phyloP scores from a whole-genome alignment of 2,113 vertebrate species.

The Leptocoma aspasia region DNA sequence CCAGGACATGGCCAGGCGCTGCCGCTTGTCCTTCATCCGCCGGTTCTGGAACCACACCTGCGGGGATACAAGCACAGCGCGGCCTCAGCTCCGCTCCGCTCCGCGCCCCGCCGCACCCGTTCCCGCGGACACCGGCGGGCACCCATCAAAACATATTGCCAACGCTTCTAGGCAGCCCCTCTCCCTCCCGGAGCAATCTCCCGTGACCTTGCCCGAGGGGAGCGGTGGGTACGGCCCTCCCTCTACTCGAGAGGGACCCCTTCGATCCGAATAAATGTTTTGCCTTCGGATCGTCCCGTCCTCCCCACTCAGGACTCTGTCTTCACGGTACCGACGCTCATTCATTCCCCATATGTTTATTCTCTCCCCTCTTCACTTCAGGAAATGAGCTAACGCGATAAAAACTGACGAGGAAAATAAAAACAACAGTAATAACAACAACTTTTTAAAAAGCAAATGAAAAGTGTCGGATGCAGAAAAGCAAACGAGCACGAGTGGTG shows the following conservation, averaged over 20 bases:
- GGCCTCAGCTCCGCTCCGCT: neutral
- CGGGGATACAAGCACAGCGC: constrained; percentile 5
- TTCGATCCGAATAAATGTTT: neutral
- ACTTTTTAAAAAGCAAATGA: neutral
- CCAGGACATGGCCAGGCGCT: constrained; percentile 98
- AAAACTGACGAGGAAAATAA: neutral
- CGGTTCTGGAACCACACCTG: constrained; percentile 98
- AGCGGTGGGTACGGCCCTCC: neutral
- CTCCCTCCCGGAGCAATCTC: neutral
- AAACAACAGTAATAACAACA: too few relatives aligned
- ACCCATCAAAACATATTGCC: neutral
- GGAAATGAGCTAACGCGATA: neutral
- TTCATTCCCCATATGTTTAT: neutral
- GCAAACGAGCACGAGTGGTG: fast-evolving
- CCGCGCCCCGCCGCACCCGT: neutral
- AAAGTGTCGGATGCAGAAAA: neutral
- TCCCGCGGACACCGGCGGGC: neutral
- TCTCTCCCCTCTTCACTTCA: neutral
- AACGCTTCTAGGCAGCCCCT: neutral
- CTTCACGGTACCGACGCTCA: neutral
- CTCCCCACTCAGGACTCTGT: neutral
- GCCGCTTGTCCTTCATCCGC: constrained; percentile 97
- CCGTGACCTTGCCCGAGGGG: neutral
- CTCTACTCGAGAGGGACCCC: too few relatives aligned
- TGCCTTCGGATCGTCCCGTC: neutral